phyloP scores from a whole-genome alignment of 2,888 invertebrate species.

The Philaethria dido region DNA sequence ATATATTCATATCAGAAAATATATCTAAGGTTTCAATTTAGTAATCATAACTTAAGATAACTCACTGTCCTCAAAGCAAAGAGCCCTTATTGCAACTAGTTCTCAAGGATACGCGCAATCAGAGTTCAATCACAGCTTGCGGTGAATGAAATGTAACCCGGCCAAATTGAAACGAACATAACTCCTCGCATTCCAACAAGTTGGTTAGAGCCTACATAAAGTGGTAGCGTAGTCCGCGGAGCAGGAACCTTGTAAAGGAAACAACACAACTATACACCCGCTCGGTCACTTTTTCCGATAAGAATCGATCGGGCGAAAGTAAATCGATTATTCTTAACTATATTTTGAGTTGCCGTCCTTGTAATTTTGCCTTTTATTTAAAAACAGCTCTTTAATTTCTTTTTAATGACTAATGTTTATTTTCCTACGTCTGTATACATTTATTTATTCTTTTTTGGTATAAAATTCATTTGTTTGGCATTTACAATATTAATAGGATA shows the following conservation, averaged over 20 bases:
- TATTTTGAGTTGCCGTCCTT: slow-evolving; percentile 45
- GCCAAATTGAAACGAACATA: slow-evolving; percentile 50
- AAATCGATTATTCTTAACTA: slow-evolving; percentile 66
- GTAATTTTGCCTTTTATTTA: slow-evolving; percentile 30
- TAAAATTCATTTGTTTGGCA: too few relatives aligned
- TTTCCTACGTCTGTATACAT: slow-evolving; percentile 2
- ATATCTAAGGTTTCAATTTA: background rate
- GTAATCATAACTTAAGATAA: slow-evolving; percentile 38
- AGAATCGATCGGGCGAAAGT: slow-evolving; percentile 70
- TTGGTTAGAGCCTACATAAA: slow-evolving; percentile 45
- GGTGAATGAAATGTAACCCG: slow-evolving; percentile 73
- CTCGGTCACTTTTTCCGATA: slow-evolving; percentile 66
- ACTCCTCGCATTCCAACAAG: slow-evolving; percentile 39
- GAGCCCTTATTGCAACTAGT: slow-evolving; percentile 57
- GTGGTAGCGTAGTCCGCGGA: slow-evolving; percentile 46
- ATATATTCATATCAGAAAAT: too few relatives aligned
- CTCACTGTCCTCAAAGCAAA: slow-evolving; percentile 46
- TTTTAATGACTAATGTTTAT: slow-evolving; percentile 5
- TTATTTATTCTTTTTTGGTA: too few relatives aligned
- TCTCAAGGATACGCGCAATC: slow-evolving; percentile 68
- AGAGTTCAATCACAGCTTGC: slow-evolving; percentile 74
- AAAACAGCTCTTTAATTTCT: too few relatives aligned
- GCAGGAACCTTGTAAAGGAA: slow-evolving; percentile 58
- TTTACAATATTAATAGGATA: too few relatives aligned
- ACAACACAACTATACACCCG: slow-evolving; percentile 49